Evolutionary conservation across 1,140 invertebrate genomes (phyloP).

Genomic region (Aphelenchoides fujianensis): DNA sequence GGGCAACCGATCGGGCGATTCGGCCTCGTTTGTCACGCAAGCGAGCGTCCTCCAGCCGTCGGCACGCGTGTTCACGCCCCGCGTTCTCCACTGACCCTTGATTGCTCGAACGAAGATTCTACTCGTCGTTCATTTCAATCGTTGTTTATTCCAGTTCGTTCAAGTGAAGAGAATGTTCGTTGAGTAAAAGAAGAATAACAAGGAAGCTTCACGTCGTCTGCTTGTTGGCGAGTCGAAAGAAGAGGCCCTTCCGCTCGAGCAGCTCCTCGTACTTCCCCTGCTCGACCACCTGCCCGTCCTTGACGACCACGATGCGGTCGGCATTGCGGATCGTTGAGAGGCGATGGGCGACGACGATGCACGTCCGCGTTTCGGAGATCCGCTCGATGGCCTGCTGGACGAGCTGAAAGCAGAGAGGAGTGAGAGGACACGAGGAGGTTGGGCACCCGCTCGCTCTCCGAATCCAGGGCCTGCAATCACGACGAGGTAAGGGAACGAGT

Average conservation of each 20-base stretch:
- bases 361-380: conserved; percentile 65
- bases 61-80: too few relatives aligned
- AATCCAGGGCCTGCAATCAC: conserved; percentile 84
- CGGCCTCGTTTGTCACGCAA: neutral
- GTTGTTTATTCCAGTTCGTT: too few relatives aligned
- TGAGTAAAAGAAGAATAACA: too few relatives aligned
- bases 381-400: conserved; percentile 39
- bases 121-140: neutral
- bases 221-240: conserved; percentile 49
- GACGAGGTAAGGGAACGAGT: too few relatives aligned
- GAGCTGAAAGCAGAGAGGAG: neutral
- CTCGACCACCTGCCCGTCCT: conserved; percentile 31
- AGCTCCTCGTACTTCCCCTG: conserved; percentile 64
- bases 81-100: neutral
- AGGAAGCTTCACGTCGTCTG: conserved; percentile 20
- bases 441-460: conserved; percentile 78
- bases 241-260: conserved; percentile 63
- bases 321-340: conserved; percentile 72
- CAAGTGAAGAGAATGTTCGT: too few relatives aligned
- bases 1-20: neutral
- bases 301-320: conserved; percentile 66
- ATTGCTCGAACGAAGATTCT: neutral
- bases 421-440: neutral
- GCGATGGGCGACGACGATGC: conserved; percentile 75
- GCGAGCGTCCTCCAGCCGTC: too few relatives aligned